Percentiles rank a stretch among this genome's conserved stretches.
phyloP scores from a whole-genome alignment of 1,140 invertebrate species.

The Lanistes nyassanus region DNA sequence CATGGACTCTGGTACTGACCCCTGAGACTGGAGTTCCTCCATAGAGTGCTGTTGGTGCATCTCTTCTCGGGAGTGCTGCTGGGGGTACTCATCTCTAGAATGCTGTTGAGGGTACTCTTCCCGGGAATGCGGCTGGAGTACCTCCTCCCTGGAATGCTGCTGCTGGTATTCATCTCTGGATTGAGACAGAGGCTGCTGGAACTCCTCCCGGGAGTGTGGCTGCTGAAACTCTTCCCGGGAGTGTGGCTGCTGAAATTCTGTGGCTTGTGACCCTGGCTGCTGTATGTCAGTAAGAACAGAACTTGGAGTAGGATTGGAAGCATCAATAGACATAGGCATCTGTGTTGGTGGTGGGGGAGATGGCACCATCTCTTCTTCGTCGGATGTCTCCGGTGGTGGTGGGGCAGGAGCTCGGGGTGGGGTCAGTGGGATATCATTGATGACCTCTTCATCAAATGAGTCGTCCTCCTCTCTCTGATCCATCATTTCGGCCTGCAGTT shows the following conservation, averaged over 20 bases:
- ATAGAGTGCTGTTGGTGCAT: conserved; percentile 17
- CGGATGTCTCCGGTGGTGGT: conserved; percentile 38
- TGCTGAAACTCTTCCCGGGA: conserved; percentile 7
- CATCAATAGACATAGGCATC: conserved; percentile 29
- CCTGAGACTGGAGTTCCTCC: conserved; percentile 29
- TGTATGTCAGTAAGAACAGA: conserved; percentile 17
- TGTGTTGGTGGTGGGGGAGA: conserved; percentile 30
- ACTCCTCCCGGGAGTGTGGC: conserved; percentile 10
- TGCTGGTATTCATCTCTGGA: conserved; percentile 17
- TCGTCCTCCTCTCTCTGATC: conserved; percentile 22
- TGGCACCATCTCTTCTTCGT: conserved; percentile 36
- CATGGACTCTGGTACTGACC: conserved; percentile 30
- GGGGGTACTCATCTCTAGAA: conserved; percentile 14
- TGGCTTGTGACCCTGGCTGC: conserved; percentile 23
- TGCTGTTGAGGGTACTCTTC: conserved; percentile 15
- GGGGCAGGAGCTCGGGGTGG: conserved; percentile 42
- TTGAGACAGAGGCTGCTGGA: conserved; percentile 7
- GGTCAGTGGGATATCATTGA: conserved; percentile 39
- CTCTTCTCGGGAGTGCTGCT: conserved; percentile 12
- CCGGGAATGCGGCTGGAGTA: conserved; percentile 3
- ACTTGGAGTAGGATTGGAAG: conserved; percentile 28
- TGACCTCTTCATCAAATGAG: conserved; percentile 35
- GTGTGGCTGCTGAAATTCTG: conserved; percentile 8
- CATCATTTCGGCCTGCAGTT: conserved; percentile 8
- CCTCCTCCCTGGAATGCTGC: conserved; percentile 11